Percentiles rank a stretch among this genome's conserved stretches.
Conservation (phyloP, 2,113 vertebrate species). For the Percopsis transmontana region DNA sequence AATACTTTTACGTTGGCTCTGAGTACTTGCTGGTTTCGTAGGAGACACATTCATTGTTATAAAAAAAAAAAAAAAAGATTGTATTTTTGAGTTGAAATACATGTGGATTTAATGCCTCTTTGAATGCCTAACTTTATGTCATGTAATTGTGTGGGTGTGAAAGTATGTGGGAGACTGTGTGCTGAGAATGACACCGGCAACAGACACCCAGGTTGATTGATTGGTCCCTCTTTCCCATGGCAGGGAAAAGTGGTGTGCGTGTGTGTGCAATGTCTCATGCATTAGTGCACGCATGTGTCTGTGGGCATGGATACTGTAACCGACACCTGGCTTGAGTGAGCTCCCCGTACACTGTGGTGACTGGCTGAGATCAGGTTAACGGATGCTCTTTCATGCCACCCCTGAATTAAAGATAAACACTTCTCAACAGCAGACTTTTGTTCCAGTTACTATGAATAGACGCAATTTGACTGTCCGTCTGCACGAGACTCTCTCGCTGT, state of each 20-base stretch:
- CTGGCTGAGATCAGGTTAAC: conserved; percentile 45
- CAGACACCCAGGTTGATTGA: conserved; percentile 22
- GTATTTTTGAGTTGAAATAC: neutral
- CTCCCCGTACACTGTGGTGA: conserved; percentile 15
- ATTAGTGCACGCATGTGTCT: conserved; percentile 42
- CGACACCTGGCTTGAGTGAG: conserved; percentile 47
- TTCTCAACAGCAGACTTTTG: conserved; percentile 46
- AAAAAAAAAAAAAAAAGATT: neutral
- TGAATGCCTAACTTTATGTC: conserved; percentile 1
- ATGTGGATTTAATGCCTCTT: neutral
- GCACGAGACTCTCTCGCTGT: conserved; percentile 37
- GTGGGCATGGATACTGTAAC: conserved; percentile 68
- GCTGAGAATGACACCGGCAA: conserved; percentile 12
- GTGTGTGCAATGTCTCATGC: neutral
- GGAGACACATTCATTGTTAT: neutral
- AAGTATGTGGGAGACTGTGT: neutral
- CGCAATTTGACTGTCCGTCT: conserved; percentile 49
- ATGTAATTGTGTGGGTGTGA: conserved; percentile 9
- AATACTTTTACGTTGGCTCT: neutral
- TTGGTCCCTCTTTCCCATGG: conserved; percentile 17
- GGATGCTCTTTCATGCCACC: conserved; percentile 62
- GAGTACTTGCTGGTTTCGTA: no score
- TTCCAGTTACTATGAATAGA: conserved; percentile 60
- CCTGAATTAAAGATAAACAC: conserved; percentile 74
- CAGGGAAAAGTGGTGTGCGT: conserved; percentile 21